Evolutionary conservation across 2,888 invertebrate species (phyloP).

Genomic region (Plagiodera versicolora): DNA sequence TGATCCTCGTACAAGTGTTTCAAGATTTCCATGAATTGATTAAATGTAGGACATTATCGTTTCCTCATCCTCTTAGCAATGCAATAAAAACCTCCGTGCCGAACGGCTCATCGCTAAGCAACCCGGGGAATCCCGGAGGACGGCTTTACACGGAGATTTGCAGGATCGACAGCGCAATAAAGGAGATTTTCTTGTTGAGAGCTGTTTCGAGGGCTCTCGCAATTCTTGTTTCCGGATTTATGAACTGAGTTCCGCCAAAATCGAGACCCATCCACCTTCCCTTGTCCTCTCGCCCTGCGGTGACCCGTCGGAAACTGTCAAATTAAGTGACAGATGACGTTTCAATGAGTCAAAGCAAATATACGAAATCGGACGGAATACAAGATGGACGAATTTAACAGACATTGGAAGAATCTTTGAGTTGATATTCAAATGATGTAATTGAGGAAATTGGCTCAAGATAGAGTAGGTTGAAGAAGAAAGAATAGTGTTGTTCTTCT

Average conservation of each 20-base stretch:
- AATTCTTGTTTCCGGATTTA: constrained; percentile 51
- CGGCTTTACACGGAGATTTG: constrained; percentile 43
- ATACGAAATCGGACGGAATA: too few relatives aligned
- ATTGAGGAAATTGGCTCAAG: too few relatives aligned
- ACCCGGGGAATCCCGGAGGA: constrained; percentile 37
- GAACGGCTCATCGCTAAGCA: constrained; percentile 44
- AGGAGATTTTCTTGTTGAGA: constrained; percentile 58
- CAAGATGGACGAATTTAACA: too few relatives aligned
- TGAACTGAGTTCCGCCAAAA: constrained; percentile 40
- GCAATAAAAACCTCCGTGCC: constrained; percentile 46
- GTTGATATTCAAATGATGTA: too few relatives aligned
- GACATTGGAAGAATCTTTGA: too few relatives aligned
- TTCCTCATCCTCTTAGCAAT: constrained; percentile 49
- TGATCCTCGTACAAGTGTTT: constrained; percentile 24
- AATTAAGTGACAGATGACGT: too few relatives aligned
- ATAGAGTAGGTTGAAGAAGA: too few relatives aligned
- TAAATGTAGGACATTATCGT: constrained; percentile 33
- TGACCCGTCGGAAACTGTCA: too few relatives aligned
- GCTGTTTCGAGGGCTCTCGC: constrained; percentile 50
- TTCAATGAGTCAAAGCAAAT: too few relatives aligned
- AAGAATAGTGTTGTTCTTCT: too few relatives aligned
- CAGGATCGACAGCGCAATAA: constrained; percentile 47
- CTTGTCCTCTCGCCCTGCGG: too few relatives aligned
- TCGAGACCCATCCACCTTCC: constrained; percentile 16
- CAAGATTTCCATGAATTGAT: constrained; percentile 33